Base-by-base conservation (phyloP, 2,113 vertebrate genomes). In the Scomber japonicus region DNA sequence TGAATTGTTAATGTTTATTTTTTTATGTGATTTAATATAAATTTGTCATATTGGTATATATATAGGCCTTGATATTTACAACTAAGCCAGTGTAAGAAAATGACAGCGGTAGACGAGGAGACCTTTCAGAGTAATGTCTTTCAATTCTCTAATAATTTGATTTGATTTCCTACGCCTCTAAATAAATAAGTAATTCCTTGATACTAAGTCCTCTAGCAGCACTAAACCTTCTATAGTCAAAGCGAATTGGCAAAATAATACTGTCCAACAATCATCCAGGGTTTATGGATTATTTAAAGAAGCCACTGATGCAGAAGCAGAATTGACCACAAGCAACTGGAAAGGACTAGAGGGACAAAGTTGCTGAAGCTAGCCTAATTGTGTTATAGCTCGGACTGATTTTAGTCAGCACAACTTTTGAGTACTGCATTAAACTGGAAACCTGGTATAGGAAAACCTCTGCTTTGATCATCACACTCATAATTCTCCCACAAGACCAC, bases 401-500 rank as follows among this genome's bases (percentile, higher is more conserved):
- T 51, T 56, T 5, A 55, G 54, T 46, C 19, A 31, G 5, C 17
- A 45, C 17, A 0, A 13, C 40, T 62, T 53, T 2, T 27, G 0
- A 19, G 27, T 17, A 27, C 30, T 48, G 46, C 35, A 62, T 59
- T 35, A 62, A 61, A 10, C 3, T 10, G 24, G 21, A 50, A 53
- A 55, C 15, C 48, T 56, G 17, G 19, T 40, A 80, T 6, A 19
- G 30, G 4, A 50, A 55, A 57, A 40, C 17, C 54, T 71, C 30
- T 31, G 46, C 60, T 64, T 83, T 65, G 31, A 35, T 9, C 17
- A 54, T 16, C 46, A 50, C 31, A 8, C 53, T 51, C 16, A 35
- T 44, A 1, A 7, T 31, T 59, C 57, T 68, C 5, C 4, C 44
- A 2, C 48, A 54, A 24, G 4, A 71, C 11, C 63, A 71, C 55